Conservation (phyloP, 1,140 invertebrate genomes). For the Heliconius hermathena region DNA sequence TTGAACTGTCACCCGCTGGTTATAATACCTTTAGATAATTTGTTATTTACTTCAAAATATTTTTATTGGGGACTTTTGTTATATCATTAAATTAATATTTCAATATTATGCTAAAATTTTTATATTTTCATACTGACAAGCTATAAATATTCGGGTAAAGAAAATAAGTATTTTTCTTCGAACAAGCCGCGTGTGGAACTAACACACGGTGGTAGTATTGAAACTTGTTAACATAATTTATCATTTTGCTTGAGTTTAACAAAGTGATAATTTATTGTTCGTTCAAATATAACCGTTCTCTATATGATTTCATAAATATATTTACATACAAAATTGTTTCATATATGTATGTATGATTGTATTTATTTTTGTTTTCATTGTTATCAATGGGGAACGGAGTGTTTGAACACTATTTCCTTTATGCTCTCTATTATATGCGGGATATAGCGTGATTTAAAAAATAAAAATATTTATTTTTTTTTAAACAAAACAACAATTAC, state of each 20-base stretch:
- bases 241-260: conserved; percentile 31
- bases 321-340: not conserved
- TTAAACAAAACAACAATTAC: too few species aligned
- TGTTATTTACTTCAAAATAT: not conserved
- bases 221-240: conserved; percentile 31
- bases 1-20: not conserved
- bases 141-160: conserved; percentile 6
- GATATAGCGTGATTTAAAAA: too few species aligned
- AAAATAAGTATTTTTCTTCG: conserved; percentile 44
- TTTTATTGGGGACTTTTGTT: too few species aligned
- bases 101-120: not conserved
- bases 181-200: conserved; percentile 25
- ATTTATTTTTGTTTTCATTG: too few species aligned
- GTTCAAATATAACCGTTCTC: not conserved
- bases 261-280: conserved; percentile 20
- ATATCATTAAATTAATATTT: not conserved
- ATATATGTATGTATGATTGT: not conserved
- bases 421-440: too few species aligned
- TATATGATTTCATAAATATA: not conserved
- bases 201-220: conserved; percentile 25
- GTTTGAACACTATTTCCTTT: too few species aligned
- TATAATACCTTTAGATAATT: not conserved
- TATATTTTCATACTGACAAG: not conserved
- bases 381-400: too few species aligned
- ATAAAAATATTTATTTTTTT: too few species aligned